Evolutionary conservation across 2,797 vertebrate genomes (phyloP).

Genomic region (Emys orbicularis): DNA sequence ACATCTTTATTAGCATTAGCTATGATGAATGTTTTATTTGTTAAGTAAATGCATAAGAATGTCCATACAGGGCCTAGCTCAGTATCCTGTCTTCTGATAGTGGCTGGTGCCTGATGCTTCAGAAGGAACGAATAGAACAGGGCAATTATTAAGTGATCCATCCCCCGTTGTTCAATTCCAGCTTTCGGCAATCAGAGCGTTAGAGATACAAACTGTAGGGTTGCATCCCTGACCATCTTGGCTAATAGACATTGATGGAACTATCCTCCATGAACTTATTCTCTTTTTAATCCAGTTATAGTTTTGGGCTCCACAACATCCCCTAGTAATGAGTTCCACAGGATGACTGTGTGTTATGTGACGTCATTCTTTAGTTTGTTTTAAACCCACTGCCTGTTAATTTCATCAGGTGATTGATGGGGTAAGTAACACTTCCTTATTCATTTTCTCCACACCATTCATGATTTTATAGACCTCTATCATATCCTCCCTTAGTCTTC

Average conservation of each 20-base stretch:
- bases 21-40: background rate
- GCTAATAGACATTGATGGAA: background rate
- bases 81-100: background rate
- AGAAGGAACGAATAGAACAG: background rate
- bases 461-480: too few species aligned
- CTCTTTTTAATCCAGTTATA: background rate
- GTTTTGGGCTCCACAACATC: background rate
- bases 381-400: background rate
- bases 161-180: background rate
- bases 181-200: background rate
- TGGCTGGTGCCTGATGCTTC: background rate
- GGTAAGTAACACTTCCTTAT: background rate
- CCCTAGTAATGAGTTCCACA: background rate
- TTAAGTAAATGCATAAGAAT: background rate
- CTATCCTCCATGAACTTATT: background rate
- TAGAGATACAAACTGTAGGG: background rate
- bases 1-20: background rate
- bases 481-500: too few species aligned
- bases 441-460: too few species aligned
- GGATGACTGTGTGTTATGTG: background rate
- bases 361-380: background rate
- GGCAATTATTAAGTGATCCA: background rate
- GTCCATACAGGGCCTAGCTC: background rate
- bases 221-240: background rate
- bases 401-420: background rate